These are phyloP conservation scores for Erinaceus europaeus DNA, from an alignment of 2,113 vertebrate genomes.

Conservation along the genomic window DNA sequence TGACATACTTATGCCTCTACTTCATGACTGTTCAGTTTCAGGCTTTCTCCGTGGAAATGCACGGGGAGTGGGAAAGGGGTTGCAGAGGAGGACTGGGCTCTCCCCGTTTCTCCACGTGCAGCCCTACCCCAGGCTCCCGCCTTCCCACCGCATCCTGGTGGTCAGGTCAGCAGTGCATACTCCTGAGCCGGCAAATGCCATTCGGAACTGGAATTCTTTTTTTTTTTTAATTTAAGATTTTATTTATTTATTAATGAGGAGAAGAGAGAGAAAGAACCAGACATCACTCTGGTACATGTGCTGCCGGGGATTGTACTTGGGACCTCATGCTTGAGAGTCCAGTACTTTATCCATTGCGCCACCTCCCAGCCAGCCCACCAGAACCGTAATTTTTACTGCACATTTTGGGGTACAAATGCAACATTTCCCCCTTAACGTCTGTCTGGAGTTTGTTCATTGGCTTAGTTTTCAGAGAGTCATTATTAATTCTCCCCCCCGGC, in stretches of 20 bases:
- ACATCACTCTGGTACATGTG: no score
- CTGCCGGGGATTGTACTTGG: no score
- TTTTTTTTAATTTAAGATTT: no score
- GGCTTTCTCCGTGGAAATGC: not conserved
- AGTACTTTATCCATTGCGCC: no score
- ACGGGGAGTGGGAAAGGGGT: not conserved
- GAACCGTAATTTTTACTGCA: no score
- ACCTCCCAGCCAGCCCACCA: no score
- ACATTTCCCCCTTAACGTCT: not conserved
- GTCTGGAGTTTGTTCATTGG: not conserved
- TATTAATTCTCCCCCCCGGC: not conserved
- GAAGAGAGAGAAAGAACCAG: no score
- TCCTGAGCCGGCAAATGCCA: not conserved
- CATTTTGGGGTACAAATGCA: not conserved
- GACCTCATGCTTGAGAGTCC: no score
- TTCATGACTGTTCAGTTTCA: not conserved
- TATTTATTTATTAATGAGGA: no score
- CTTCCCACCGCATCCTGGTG: fast-evolving
- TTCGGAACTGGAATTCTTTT: not conserved
- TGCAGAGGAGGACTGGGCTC: not conserved
- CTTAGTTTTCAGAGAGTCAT: not conserved
- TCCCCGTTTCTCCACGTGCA: no score
- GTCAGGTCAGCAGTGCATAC: not conserved
- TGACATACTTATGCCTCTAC: conserved; percentile 1
- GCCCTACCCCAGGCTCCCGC: not conserved